These are phyloP conservation scores for Riparia riparia DNA, from an alignment of 2,113 vertebrate genomes.

Conservation along the genomic window DNA sequence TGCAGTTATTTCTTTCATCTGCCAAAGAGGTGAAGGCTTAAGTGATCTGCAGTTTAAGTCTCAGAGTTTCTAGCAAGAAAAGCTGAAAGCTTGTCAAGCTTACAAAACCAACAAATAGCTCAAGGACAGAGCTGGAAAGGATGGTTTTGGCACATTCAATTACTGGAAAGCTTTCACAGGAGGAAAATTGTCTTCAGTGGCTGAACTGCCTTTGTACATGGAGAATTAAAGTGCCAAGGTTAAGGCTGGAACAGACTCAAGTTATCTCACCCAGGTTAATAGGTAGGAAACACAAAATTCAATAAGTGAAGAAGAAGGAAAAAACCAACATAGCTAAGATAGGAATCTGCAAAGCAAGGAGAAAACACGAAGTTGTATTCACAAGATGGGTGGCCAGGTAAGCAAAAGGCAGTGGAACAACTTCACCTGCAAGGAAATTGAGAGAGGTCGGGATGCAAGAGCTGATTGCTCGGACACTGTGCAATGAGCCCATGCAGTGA, in stretches of 20 bases:
- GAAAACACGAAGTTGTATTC: background rate
- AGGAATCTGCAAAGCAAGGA: conserved; percentile 33
- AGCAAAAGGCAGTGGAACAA: background rate
- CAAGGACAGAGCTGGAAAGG: conserved; percentile 8
- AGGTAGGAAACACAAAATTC: background rate
- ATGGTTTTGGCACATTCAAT: conserved; percentile 5
- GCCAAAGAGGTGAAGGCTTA: background rate
- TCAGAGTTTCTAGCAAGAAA: background rate
- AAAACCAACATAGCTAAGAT: background rate
- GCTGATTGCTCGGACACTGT: background rate
- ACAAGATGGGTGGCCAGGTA: background rate
- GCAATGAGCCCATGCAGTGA: accelerated
- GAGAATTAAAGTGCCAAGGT: conserved; percentile 19
- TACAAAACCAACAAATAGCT: conserved; percentile 36
- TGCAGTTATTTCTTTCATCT: background rate
- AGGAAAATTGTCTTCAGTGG: conserved; percentile 31
- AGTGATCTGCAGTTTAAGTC: background rate
- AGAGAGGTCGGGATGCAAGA: background rate
- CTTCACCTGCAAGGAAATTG: background rate
- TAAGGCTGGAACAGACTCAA: conserved; percentile 10
- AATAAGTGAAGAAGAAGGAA: background rate
- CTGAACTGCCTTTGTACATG: conserved; percentile 6
- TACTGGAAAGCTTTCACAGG: conserved; percentile 35
- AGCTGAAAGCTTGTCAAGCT: background rate
- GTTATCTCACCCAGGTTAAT: conserved; percentile 7